Evolutionary conservation across 2,888 invertebrate genomes (phyloP), one percentile per base, ranked within the genome.

Genomic region (Plutella xylostella): DNA sequence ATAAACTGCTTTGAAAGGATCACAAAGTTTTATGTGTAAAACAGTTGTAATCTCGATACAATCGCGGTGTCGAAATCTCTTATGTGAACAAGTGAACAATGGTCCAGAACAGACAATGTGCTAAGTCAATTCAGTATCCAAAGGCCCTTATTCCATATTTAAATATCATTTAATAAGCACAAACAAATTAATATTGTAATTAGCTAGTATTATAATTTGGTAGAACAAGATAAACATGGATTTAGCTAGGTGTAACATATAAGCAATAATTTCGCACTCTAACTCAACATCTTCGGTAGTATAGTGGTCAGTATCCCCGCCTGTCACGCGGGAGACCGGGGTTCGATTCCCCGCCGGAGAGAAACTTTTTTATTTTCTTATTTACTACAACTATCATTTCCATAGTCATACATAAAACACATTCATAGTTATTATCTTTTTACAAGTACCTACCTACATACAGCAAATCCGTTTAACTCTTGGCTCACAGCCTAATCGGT

Each of bases 291-390:
- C 44, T 25, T 25, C 82, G 83, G 82, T 84, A 83, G 83, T 84
- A 83, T 84, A 85, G 83, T 84, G 84, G 83, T 83, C 51, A 84
- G 84, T 83, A 84, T 84, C 82, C 83, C 84, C 82, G 84, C 84
- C 83, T 85, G 82, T 84, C 83, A 83, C 83, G 82, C 83, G 83
- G 82, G 83, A 85, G 85, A 84, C 84, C 82, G 80, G 83, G 83
- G 84, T 85, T 85, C 84, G 82, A 84, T 84, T 84, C 84, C 83
- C 83, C 79, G 84, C 80, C 44, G 44, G 79, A 82, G 74, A 72
- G 75, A 72, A 72, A 1, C 25, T 25, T 28, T 38, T 44, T 31
- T 44, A 12, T 25, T 22, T 22, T 43, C n/a, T 43, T 25, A 18
- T 37, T 35, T 20, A 19, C 5, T n/a, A n/a, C n/a, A n/a, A n/a